These are phyloP conservation scores for Drosophila rubida DNA, from an alignment of 2,888 invertebrate genomes.

Conservation along the genomic window DNA sequence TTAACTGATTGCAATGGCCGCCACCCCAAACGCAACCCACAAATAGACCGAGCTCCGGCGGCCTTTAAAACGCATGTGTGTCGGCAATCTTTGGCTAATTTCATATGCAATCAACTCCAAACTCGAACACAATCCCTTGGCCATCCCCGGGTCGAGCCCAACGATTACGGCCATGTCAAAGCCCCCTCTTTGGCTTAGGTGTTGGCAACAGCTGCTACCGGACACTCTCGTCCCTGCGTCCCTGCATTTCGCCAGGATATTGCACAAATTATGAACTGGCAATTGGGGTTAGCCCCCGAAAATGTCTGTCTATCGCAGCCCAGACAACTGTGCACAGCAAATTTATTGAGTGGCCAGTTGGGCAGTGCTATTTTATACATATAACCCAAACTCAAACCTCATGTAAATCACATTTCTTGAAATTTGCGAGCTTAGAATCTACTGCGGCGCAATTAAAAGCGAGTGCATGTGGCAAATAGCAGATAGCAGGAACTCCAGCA, in stretches of 20 bases:
- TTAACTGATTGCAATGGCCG: conserved; percentile 71
- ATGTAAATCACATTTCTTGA: conserved; percentile 2
- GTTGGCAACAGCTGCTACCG: conserved; percentile 52
- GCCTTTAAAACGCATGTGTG: conserved; percentile 38
- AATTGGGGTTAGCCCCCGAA: conserved; percentile 36
- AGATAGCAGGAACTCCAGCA: too few relatives aligned
- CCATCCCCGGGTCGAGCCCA: background rate
- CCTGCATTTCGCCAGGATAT: conserved; percentile 41
- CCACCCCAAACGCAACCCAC: conserved; percentile 20
- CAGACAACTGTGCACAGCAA: conserved; percentile 2
- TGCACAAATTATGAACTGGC: conserved; percentile 62
- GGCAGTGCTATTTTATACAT: conserved; percentile 18
- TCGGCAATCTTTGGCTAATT: conserved; percentile 62
- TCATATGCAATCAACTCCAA: conserved; percentile 52
- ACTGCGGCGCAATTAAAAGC: background rate
- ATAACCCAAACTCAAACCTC: background rate
- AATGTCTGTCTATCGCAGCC: background rate
- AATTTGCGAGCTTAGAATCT: background rate
- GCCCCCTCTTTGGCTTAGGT: conserved; percentile 39
- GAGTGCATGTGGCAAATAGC: background rate
- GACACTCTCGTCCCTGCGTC: background rate
- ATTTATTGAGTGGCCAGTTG: conserved; percentile 20
- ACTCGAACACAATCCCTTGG: background rate
- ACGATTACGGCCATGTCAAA: conserved; percentile 37
- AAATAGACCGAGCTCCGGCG: conserved; percentile 21